phyloP scores from a whole-genome alignment of 1,140 invertebrate genomes.

The Drosophila serrata region DNA sequence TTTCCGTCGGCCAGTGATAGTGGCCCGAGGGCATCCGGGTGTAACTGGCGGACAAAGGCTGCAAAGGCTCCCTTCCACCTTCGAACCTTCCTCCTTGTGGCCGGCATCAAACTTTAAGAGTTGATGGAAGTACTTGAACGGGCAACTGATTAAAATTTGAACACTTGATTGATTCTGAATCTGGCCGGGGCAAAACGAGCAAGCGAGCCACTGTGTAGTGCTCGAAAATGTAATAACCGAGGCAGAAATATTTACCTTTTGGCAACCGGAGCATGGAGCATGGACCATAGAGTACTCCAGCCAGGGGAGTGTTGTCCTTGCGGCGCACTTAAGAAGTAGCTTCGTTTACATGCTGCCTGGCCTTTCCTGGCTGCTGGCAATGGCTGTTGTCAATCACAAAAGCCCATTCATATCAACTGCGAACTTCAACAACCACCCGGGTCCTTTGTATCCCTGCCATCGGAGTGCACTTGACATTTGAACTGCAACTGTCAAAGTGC shows the following conservation, averaged over 20 bases:
- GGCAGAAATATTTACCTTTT: conserved; percentile 80
- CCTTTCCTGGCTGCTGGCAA: too few relatives aligned
- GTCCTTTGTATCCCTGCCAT: conserved; percentile 41
- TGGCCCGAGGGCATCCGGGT: conserved; percentile 29
- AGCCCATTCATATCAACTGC: conserved; percentile 30
- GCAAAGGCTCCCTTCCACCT: too few relatives aligned
- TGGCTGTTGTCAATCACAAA: conserved; percentile 77
- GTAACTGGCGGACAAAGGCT: conserved; percentile 30
- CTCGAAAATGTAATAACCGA: conserved; percentile 73
- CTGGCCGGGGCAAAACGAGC: conserved; percentile 30
- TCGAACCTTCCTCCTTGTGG: conserved; percentile 7
- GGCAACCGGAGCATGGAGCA: conserved; percentile 57
- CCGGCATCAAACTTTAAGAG: conserved; percentile 71
- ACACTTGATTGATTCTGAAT: conserved; percentile 79
- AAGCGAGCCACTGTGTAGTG: conserved; percentile 41
- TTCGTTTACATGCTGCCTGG: conserved; percentile 55
- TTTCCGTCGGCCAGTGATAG: conserved; percentile 57
- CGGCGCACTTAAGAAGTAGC: conserved; percentile 46
- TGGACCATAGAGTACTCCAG: conserved; percentile 48
- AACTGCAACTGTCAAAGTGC: conserved; percentile 76
- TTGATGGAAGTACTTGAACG: conserved; percentile 61
- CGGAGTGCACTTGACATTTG: conserved; percentile 75
- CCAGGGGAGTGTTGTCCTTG: conserved; percentile 43
- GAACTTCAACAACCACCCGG: conserved; percentile 14
- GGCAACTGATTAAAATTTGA: conserved; percentile 78